Evolutionary conservation across 53 echinoderm and acorn worm genomes (phyloP).

Genomic region (Arbacia lixula): DNA sequence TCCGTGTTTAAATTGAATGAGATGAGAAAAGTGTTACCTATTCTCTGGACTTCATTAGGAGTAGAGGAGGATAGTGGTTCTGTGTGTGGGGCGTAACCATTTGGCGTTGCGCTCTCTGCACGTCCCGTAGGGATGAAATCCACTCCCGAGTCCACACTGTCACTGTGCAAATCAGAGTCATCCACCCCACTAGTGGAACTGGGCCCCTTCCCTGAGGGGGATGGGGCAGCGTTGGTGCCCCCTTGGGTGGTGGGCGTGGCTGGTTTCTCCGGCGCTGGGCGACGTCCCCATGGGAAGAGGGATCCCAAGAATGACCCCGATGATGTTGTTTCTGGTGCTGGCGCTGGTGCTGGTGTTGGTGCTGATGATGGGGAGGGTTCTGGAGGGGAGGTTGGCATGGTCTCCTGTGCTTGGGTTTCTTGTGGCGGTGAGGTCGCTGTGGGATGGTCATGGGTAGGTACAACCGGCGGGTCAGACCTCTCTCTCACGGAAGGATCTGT

Average conservation of each 20-base stretch:
- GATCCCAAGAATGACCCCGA: slow-evolving; percentile 80
- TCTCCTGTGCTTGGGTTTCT: slow-evolving; percentile 7
- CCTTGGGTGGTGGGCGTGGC: slow-evolving; percentile 1
- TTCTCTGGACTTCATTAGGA: not conserved
- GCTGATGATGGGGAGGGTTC: not conserved
- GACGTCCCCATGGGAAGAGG: slow-evolving; percentile 80
- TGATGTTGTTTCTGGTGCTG: not conserved
- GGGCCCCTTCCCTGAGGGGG: slow-evolving; percentile 5
- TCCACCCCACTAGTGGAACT: not conserved
- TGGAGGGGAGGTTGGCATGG: slow-evolving; percentile 19
- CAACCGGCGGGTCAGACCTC: too few relatives aligned
- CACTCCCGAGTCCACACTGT: slow-evolving; percentile 75
- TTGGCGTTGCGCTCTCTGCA: slow-evolving; percentile 6
- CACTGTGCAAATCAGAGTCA: slow-evolving; percentile 31
- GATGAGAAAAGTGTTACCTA: too few relatives aligned
- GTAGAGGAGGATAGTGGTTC: slow-evolving; percentile 40
- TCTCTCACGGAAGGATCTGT: too few relatives aligned
- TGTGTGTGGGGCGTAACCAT: not conserved
- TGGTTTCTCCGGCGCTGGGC: slow-evolving; percentile 45
- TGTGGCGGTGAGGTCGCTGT: slow-evolving; percentile 22
- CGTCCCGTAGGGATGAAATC: slow-evolving; percentile 45
- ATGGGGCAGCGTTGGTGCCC: not conserved
- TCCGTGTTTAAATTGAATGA: too few relatives aligned
- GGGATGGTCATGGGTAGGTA: too few relatives aligned
- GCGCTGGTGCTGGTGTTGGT: not conserved